These are phyloP conservation scores for Oreochromis mossambicus DNA, from an alignment of 2,797 vertebrate genomes.

Conservation along the genomic window DNA sequence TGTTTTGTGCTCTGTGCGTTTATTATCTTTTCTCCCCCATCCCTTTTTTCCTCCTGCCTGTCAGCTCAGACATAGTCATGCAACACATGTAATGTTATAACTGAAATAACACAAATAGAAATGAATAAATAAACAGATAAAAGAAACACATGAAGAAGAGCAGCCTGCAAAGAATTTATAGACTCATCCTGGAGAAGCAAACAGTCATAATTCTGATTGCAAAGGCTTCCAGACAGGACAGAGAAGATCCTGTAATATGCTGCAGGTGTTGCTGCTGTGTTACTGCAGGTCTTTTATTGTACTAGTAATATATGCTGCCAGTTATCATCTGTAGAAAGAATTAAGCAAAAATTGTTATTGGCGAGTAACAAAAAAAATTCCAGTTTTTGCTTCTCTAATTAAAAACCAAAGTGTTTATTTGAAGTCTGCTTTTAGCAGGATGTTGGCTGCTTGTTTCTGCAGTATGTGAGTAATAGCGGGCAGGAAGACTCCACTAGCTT, in stretches of 20 bases:
- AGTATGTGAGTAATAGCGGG: background rate
- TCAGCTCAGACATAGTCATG: background rate
- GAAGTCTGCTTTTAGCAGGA: background rate
- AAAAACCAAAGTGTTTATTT: background rate
- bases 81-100: fast-evolving
- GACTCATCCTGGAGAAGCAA: background rate
- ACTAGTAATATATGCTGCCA: background rate
- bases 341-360: background rate
- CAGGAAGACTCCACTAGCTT: background rate
- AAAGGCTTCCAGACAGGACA: background rate
- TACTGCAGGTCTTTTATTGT: background rate
- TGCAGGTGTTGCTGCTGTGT: background rate
- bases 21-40: background rate
- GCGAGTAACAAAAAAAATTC: fast-evolving
- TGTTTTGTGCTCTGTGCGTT: background rate
- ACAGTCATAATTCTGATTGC: background rate
- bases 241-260: background rate
- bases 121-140: background rate
- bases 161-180: background rate
- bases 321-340: background rate
- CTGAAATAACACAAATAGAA: background rate
- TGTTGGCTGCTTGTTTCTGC: background rate
- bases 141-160: background rate
- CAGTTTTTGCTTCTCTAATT: background rate
- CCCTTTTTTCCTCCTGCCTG: fast-evolving